A percentile compares a stretch with the other conserved stretches of the same genome.
These are phyloP conservation scores for Papilio polyxenes DNA, from an alignment of 1,140 invertebrate species.

Conservation along the genomic window DNA sequence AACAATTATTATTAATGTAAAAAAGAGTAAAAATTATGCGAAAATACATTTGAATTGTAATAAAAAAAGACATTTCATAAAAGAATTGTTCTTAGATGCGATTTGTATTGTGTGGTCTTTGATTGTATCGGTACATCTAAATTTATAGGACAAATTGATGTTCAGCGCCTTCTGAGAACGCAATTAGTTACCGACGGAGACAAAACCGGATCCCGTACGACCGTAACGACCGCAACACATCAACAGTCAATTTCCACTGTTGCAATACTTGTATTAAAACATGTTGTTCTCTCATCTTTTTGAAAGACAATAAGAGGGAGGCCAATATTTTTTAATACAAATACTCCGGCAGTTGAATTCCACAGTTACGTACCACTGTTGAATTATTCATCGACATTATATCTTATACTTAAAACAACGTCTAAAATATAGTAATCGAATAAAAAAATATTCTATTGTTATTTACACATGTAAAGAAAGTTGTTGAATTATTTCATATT, in stretches of 20 bases:
- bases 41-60: not conserved
- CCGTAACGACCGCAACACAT: slow-evolving; percentile 5
- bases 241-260: too few relatives aligned
- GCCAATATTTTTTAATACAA: not conserved
- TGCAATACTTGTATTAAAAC: not conserved
- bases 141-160: slow-evolving; percentile 34
- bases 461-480: too few relatives aligned
- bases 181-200: slow-evolving; percentile 30
- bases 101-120: not conserved
- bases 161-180: slow-evolving; percentile 18
- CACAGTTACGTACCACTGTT: not conserved
- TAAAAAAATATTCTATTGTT: not conserved
- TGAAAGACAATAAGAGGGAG: not conserved
- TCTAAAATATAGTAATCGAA: not conserved
- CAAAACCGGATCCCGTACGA: slow-evolving; percentile 24
- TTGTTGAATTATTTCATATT: too few relatives aligned
- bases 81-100: not conserved
- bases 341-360: too few relatives aligned
- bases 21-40: not conserved
- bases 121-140: slow-evolving; percentile 22
- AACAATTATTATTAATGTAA: too few relatives aligned
- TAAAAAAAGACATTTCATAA: not conserved
- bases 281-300: not conserved
- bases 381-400: not conserved
- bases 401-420: not conserved